These are phyloP conservation scores for Atractosteus spatula DNA, from an alignment of 2,113 vertebrate species.

Conservation along the genomic window DNA sequence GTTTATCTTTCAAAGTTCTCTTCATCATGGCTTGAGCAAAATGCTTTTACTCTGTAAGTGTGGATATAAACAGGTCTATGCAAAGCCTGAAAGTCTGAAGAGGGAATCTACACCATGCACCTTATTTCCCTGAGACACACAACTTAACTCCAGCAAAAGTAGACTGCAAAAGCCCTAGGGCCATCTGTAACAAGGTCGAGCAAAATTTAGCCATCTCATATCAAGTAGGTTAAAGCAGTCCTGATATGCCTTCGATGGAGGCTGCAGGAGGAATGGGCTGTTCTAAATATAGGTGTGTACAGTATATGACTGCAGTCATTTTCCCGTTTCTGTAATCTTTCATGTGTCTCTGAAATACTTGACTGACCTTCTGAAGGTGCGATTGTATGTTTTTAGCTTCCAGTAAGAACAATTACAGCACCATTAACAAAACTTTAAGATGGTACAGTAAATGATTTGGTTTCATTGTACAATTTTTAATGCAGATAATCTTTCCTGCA, in stretches of 20 bases:
- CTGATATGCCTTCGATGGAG: conserved; percentile 12
- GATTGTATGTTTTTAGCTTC: too few relatives aligned
- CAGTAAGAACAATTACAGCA: too few relatives aligned
- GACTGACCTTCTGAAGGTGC: too few relatives aligned
- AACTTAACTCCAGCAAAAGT: conserved; percentile 60
- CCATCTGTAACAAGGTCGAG: conserved; percentile 47
- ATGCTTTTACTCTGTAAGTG: conserved; percentile 52
- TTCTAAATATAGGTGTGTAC: too few relatives aligned
- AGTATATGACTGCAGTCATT: neutral
- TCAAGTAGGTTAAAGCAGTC: conserved; percentile 14
- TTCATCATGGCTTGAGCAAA: neutral
- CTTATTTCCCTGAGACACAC: conserved; percentile 48
- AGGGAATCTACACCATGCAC: conserved; percentile 38
- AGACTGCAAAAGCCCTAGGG: conserved; percentile 49
- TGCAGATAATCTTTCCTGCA: too few relatives aligned
- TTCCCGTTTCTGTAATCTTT: neutral
- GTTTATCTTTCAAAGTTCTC: neutral
- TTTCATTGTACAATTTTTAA: too few relatives aligned
- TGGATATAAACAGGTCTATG: conserved; percentile 47
- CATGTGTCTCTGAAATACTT: too few relatives aligned
- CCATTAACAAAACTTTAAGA: too few relatives aligned
- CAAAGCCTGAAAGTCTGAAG: conserved; percentile 45
- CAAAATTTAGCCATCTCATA: conserved; percentile 43
- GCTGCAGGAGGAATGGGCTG: too few relatives aligned
- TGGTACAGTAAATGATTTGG: too few relatives aligned